Percentiles rank a stretch among this genome's conserved stretches.
These are phyloP conservation scores for Forbesichthys papilliferus DNA, from an alignment of 2,113 vertebrate species.

Conservation along the genomic window DNA sequence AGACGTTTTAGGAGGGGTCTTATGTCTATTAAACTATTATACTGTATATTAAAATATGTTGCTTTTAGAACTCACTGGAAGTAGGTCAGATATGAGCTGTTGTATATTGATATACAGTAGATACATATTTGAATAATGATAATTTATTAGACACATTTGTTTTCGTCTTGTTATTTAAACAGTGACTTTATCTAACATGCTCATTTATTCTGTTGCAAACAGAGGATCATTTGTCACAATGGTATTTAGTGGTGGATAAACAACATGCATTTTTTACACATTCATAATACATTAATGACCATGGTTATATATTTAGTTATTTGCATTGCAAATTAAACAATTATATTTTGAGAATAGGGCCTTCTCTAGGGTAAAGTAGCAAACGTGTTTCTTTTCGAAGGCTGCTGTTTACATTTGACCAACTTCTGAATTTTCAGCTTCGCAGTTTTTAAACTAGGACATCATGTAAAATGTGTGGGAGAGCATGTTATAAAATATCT, in stretches of 20 bases:
- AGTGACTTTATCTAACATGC: neutral
- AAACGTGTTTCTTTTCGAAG: slow-evolving; percentile 1
- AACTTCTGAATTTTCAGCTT: slow-evolving; percentile 34
- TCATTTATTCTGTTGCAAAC: neutral
- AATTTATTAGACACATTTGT: no score
- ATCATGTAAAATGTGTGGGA: neutral
- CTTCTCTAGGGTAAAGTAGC: neutral
- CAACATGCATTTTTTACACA: slow-evolving; percentile 17
- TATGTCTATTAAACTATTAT: no score
- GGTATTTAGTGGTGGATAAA: slow-evolving; percentile 10
- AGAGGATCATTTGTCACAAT: neutral
- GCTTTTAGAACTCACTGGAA: no score
- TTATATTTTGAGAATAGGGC: neutral
- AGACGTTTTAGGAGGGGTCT: no score
- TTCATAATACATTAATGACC: slow-evolving; percentile 16
- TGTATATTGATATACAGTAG: no score
- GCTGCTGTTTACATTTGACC: slow-evolving; percentile 1
- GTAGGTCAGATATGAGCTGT: no score
- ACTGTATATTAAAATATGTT: no score
- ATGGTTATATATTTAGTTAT: slow-evolving; percentile 5
- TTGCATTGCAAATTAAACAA: slow-evolving; percentile 2
- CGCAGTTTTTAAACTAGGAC: neutral
- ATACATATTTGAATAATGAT: neutral
- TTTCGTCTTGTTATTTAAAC: neutral
- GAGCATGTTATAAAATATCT: slow-evolving; percentile 9